These are phyloP conservation scores for Phalera bucephala DNA, from an alignment of 2,888 invertebrate genomes.

Conservation along the genomic window DNA sequence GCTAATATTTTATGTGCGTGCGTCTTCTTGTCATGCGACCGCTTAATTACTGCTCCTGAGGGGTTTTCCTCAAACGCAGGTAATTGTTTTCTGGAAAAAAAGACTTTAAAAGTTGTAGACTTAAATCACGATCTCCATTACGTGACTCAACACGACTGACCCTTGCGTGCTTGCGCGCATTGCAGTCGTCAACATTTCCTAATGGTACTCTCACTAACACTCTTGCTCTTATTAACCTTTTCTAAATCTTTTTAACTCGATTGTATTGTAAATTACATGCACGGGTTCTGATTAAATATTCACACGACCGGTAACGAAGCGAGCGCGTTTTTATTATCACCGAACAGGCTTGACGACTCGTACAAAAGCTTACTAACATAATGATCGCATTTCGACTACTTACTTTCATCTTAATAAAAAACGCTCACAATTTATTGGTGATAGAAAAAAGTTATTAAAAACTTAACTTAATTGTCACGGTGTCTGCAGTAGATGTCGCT, in stretches of 20 bases:
- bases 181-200: slow-evolving; percentile 3
- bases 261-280: slow-evolving; percentile 41
- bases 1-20: no score
- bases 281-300: slow-evolving; percentile 40
- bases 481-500: slow-evolving; percentile 41
- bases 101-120: no score
- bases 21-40: no score
- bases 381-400: slow-evolving; percentile 59
- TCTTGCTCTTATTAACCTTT: slow-evolving; percentile 17
- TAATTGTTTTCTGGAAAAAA: no score
- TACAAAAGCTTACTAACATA: slow-evolving; percentile 45
- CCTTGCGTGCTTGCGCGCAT: slow-evolving; percentile 2
- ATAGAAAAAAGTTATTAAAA: slow-evolving; percentile 49
- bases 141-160: slow-evolving; percentile 10
- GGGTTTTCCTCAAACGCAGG: no score
- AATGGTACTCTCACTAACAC: slow-evolving; percentile 1
- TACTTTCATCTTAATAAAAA: slow-evolving; percentile 61
- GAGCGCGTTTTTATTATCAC: slow-evolving; percentile 25
- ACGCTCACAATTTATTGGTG: slow-evolving; percentile 33
- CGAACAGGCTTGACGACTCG: slow-evolving; percentile 32
- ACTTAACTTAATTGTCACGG: slow-evolving; percentile 74
- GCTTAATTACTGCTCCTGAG: no score
- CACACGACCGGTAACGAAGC: slow-evolving; percentile 26
- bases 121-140: no score
- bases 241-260: slow-evolving; percentile 8